Base-by-base conservation (phyloP, 2,888 invertebrate genomes). In the Malacosoma neustria region DNA sequence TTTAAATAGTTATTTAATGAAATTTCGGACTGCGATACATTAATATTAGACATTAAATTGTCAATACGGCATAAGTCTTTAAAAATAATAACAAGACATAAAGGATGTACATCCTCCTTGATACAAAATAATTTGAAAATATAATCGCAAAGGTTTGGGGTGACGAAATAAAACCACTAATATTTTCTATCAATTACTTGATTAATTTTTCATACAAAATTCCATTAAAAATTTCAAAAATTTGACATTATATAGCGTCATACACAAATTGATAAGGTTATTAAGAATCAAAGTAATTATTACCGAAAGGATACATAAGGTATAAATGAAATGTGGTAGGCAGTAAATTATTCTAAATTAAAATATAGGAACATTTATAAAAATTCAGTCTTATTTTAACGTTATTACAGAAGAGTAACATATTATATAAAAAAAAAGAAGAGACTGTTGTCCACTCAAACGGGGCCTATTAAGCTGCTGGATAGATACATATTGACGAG, bases 191-290 rank as follows among this genome's bases (percentile, higher is more conserved):
- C 79, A 81, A 82, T 84, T 76, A 77, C 72, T 81, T 81, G 77
- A 81, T 82, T 82, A 76, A 75, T 72, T 80, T 72, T 77, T 73
- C 71, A 74, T 84, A 84, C 81, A 85, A 85, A 85, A 85, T 75
- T 80, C 80, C 80, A 79, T 81, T 81, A 79, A 84, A 84, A 84
- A 72, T 80, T 81, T 82, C 77, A 81, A 85, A 84, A 85, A 84
- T 74, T 73, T 77, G 84, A 85, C 84, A 72, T 75, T 74, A 79
- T 84, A 85, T 81, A 82, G 81, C 80, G 82, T 84, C 82, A 76
- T 72, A 77, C 74, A 76, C 74, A 77, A 63, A 73, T 82, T 76
- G 73, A 80, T 82, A 77, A 73, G 75, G 72, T 73, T 76, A 36
- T 36, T 60, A 76, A 72, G 72, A 74, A 74, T 76, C 68, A 72